Evolutionary conservation across 2,888 invertebrate genomes (phyloP).

Genomic region (Adineta ricciae): DNA sequence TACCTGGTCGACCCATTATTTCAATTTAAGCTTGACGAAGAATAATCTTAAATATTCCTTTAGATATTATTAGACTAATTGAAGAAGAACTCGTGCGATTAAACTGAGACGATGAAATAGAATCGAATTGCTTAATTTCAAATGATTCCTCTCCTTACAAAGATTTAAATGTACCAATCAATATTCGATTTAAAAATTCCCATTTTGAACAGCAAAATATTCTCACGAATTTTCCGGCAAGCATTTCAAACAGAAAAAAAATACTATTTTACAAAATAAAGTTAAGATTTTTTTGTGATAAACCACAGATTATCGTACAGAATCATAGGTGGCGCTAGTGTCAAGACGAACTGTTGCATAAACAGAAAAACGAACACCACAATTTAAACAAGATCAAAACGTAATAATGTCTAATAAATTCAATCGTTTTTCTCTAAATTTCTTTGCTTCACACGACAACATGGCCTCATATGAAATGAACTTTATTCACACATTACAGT

Average conservation of each 20-base stretch:
- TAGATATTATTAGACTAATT: background rate
- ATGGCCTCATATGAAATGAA: too few relatives aligned
- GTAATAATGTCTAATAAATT: too few relatives aligned
- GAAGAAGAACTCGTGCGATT: background rate
- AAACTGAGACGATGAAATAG: background rate
- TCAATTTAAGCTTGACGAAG: background rate
- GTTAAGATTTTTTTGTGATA: background rate
- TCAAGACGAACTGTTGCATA: too few relatives aligned
- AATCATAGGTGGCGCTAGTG: background rate
- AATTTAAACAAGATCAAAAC: too few relatives aligned
- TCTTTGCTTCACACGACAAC: too few relatives aligned
- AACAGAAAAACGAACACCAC: too few relatives aligned
- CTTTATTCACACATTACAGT: too few relatives aligned
- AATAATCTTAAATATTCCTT: background rate
- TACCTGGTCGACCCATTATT: constrained; percentile 13
- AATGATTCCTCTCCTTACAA: background rate
- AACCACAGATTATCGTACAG: background rate
- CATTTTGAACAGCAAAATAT: background rate
- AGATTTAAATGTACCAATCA: background rate
- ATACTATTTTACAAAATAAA: background rate
- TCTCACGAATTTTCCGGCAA: background rate
- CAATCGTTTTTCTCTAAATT: too few relatives aligned
- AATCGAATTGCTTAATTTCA: background rate
- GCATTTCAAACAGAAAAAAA: background rate
- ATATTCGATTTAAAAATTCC: background rate